phyloP scores from a whole-genome alignment of 2,888 invertebrate genomes.

The Chaetogeoica ovagalla region DNA sequence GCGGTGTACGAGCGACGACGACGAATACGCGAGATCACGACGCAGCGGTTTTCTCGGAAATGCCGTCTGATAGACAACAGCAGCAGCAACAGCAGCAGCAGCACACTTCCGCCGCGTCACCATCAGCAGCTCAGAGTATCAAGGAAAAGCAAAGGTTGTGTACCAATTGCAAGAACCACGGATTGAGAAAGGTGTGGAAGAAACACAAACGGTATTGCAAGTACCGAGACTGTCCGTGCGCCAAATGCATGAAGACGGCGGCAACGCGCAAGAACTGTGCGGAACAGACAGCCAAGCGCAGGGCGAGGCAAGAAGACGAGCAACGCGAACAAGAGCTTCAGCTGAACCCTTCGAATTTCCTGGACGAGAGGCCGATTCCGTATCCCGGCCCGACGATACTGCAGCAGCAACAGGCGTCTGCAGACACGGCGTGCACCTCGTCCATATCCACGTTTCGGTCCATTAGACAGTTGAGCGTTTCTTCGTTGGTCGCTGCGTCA shows the following conservation, averaged over 20 bases:
- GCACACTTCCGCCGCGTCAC: not conserved
- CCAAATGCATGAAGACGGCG: slow-evolving; percentile 48
- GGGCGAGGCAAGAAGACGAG: slow-evolving; percentile 45
- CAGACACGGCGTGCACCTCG: not conserved
- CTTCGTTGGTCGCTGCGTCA: slow-evolving; percentile 13
- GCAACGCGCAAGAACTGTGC: slow-evolving; percentile 50
- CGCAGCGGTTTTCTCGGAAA: not conserved
- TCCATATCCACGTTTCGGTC: slow-evolving; percentile 16
- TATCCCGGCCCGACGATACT: not conserved
- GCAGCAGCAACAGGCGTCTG: not conserved
- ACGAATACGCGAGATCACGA: too few species aligned
- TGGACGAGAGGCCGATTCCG: slow-evolving; percentile 40
- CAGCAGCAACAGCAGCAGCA: slow-evolving; percentile 13
- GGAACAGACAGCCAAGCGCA: slow-evolving; percentile 46
- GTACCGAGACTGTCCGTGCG: slow-evolving; percentile 40
- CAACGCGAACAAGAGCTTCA: slow-evolving; percentile 49
- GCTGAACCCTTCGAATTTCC: slow-evolving; percentile 34
- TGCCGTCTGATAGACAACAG: not conserved
- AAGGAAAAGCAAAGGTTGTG: slow-evolving; percentile 48
- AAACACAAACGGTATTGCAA: slow-evolving; percentile 50
- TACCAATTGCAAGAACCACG: slow-evolving; percentile 48
- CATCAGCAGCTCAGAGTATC: not conserved
- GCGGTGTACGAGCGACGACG: not conserved
- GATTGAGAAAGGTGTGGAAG: slow-evolving; percentile 42
- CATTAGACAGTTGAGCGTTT: not conserved